A percentile compares a stretch with the other conserved stretches of the same genome.
These are phyloP conservation scores for Drusus annulatus DNA, from an alignment of 1,140 invertebrate genomes.

Conservation along the genomic window DNA sequence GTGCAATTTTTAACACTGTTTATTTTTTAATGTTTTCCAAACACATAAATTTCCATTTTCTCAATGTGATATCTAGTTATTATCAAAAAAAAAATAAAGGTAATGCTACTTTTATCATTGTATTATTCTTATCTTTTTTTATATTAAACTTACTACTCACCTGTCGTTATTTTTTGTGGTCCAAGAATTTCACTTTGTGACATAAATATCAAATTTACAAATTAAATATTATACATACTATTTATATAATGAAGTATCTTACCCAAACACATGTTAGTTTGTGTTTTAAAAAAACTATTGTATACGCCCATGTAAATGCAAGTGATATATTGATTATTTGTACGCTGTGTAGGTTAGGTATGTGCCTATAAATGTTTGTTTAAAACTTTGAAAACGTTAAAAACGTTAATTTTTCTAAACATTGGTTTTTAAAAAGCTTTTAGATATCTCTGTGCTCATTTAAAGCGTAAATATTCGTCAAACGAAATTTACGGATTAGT, in stretches of 20 bases:
- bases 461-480: too few relatives aligned
- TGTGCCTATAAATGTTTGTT: constrained; percentile 34
- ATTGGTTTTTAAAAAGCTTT: constrained; percentile 7
- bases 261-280: constrained; percentile 7
- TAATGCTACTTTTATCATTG: constrained; percentile 48
- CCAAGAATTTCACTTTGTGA: constrained; percentile 53
- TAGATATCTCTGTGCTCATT: constrained; percentile 10
- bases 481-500: too few relatives aligned
- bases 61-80: constrained; percentile 60
- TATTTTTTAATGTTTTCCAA: constrained; percentile 53
- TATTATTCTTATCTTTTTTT: constrained; percentile 43
- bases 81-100: constrained; percentile 51
- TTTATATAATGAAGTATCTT: constrained; percentile 47
- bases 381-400: not conserved
- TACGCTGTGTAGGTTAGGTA: constrained; percentile 39
- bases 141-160: constrained; percentile 48
- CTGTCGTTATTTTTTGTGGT: constrained; percentile 58
- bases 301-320: constrained; percentile 52
- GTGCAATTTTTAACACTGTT: constrained; percentile 57
- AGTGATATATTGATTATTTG: constrained; percentile 42
- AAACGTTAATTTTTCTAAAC: too few relatives aligned
- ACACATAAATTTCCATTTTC: constrained; percentile 58
- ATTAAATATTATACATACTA: constrained; percentile 50
- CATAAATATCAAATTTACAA: constrained; percentile 52
- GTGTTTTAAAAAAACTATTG: constrained; percentile 50